Evolutionary conservation across 2,797 vertebrate genomes (phyloP).

Genomic region (Myotis findleyi): DNA sequence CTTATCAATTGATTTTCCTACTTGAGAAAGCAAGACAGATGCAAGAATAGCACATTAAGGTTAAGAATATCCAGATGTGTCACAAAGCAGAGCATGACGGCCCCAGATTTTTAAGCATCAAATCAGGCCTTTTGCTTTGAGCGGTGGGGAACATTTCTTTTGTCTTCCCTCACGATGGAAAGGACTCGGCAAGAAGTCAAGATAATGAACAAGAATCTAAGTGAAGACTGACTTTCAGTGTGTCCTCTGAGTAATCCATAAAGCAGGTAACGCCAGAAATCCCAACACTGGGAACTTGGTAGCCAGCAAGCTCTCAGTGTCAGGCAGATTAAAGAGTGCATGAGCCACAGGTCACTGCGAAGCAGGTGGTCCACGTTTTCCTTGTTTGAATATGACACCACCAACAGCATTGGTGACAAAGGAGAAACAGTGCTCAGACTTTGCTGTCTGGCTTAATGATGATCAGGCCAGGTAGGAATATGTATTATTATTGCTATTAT

Average conservation of each 20-base stretch:
- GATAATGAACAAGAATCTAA: constrained; percentile 17
- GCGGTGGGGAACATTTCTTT: constrained; percentile 10
- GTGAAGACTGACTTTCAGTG: not conserved
- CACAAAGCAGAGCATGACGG: not conserved
- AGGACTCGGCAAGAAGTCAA: not conserved
- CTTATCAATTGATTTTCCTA: constrained; percentile 21
- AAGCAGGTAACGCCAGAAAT: not conserved
- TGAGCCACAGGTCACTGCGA: not conserved
- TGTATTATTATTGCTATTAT: not conserved
- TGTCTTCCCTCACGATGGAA: not conserved
- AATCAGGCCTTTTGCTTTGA: constrained; percentile 35
- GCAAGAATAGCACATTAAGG: not conserved
- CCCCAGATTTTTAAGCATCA: not conserved
- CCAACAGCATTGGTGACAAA: not conserved
- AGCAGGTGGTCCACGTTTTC: not conserved
- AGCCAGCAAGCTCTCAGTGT: not conserved
- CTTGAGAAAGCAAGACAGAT: constrained; percentile 41
- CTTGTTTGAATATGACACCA: not conserved
- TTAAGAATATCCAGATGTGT: constrained; percentile 40
- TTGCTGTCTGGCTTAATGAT: not conserved
- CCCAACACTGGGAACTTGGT: not conserved
- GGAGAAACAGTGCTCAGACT: not conserved
- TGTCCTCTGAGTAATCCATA: not conserved
- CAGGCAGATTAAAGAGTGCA: not conserved
- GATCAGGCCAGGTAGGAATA: not conserved